phyloP scores from a whole-genome alignment of 1,140 invertebrate genomes.

The Schlechtendalia chinensis region DNA sequence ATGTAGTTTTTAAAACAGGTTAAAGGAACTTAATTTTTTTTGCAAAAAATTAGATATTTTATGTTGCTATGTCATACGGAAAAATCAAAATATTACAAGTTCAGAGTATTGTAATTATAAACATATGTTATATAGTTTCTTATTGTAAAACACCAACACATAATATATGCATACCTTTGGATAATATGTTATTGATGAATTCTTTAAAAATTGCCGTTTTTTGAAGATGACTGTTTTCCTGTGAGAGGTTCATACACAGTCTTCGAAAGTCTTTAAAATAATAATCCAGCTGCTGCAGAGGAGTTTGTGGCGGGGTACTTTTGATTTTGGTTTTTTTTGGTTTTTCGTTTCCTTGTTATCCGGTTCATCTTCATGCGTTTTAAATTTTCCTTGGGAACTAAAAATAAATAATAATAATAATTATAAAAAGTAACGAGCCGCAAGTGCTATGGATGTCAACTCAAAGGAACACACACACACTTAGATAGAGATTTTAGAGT shows the following conservation, averaged over 20 bases:
- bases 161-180: conserved; percentile 58
- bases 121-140: not conserved
- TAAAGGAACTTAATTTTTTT: no score
- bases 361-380: not conserved
- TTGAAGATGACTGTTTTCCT: conserved; percentile 73
- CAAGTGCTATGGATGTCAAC: no score
- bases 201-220: conserved; percentile 76
- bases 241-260: conserved; percentile 74
- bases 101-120: not conserved
- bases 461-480: no score
- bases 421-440: no score
- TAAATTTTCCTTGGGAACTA: conserved; percentile 35
- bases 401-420: not conserved
- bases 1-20: no score
- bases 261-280: conserved; percentile 75
- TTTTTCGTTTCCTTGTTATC: not conserved
- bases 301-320: not conserved
- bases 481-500: no score
- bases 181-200: conserved; percentile 68
- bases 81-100: not conserved
- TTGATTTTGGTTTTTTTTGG: conserved; percentile 38
- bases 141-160: not conserved
- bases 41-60: no score
- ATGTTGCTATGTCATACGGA: no score
- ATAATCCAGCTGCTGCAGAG: conserved; percentile 62